Conservation (phyloP, 2,888 invertebrate species). For the Heliothis peltigera region DNA sequence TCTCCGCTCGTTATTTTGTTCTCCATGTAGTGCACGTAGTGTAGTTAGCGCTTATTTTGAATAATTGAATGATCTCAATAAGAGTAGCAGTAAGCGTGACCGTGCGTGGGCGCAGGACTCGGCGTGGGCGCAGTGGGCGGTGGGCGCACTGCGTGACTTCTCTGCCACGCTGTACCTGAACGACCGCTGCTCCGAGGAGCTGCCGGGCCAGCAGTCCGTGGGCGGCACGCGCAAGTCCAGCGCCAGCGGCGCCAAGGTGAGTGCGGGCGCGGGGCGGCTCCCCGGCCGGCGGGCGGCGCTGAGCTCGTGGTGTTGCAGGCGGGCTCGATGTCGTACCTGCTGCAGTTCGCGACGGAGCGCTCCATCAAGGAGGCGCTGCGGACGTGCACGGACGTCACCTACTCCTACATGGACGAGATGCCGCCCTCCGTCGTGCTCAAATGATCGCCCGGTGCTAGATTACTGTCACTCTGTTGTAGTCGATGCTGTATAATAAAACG, state of each 20-base stretch:
- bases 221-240: constrained; percentile 97
- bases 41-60: too few species aligned
- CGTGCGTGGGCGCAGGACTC: constrained; percentile 26
- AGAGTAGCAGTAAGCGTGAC: not conserved
- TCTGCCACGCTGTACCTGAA: constrained; percentile 96
- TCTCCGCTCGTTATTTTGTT: too few species aligned
- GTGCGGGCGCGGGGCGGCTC: not conserved
- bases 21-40: too few species aligned
- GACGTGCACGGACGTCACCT: constrained; percentile 47
- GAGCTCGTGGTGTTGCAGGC: constrained; percentile 89
- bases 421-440: constrained; percentile 27
- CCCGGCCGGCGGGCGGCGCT: not conserved
- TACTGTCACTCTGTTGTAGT: not conserved
- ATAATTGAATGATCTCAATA: not conserved
- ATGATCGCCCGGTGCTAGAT: constrained; percentile 2
- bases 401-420: constrained; percentile 59
- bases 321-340: constrained; percentile 94
- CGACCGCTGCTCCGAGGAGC: constrained; percentile 98
- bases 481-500: constrained; percentile 42
- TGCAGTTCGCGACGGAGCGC: constrained; percentile 63
- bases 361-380: constrained; percentile 52
- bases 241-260: constrained; percentile 96
- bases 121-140: constrained; percentile 95
- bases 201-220: constrained; percentile 99
- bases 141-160: constrained; percentile 91